These are phyloP conservation scores for Lasioglossum albipes DNA, from an alignment of 1,140 invertebrate species.

Conservation along the genomic window DNA sequence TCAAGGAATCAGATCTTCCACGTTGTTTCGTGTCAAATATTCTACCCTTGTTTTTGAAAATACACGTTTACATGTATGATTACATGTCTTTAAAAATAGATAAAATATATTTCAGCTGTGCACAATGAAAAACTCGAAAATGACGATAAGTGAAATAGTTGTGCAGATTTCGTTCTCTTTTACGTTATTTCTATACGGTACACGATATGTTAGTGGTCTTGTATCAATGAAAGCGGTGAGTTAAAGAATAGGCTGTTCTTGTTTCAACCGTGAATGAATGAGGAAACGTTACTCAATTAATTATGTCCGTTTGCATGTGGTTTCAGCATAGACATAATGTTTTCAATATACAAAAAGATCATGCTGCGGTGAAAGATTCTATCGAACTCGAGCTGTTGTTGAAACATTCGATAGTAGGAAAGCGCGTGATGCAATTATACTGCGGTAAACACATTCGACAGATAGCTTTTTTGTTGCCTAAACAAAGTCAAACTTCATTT, in stretches of 20 bases:
- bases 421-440: background rate
- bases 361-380: background rate
- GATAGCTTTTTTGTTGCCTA: too few species aligned
- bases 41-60: too few species aligned
- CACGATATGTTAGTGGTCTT: background rate
- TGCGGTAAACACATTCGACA: background rate
- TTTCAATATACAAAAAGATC: background rate
- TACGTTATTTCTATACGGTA: background rate
- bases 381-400: slow-evolving; percentile 3
- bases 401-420: background rate
- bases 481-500: background rate
- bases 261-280: background rate
- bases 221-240: background rate
- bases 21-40: too few species aligned
- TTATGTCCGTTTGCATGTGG: background rate
- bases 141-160: background rate
- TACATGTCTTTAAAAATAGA: background rate
- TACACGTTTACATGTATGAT: too few species aligned
- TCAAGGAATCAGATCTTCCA: too few species aligned
- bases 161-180: background rate
- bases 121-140: background rate
- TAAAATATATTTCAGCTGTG: background rate
- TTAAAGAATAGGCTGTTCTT: background rate
- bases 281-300: background rate
- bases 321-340: too few species aligned